phyloP scores from a whole-genome alignment of 2,113 vertebrate species.

The Myanophis thanlyinensis region DNA sequence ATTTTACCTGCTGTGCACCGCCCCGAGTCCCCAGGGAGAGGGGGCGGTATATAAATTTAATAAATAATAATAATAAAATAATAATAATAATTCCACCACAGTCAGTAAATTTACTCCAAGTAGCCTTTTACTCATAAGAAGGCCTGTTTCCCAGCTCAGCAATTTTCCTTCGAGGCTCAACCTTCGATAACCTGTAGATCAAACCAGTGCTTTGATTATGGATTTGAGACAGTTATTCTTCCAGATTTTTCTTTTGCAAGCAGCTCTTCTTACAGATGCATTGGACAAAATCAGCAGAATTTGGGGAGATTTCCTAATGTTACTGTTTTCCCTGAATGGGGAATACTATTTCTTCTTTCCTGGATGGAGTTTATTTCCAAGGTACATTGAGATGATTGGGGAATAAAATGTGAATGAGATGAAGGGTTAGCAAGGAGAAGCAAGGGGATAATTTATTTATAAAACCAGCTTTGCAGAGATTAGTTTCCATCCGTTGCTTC shows the following conservation, averaged over 20 bases:
- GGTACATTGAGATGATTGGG: not conserved
- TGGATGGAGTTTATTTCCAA: not conserved
- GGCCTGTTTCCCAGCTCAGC: not conserved
- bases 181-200: no score
- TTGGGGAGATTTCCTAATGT: not conserved
- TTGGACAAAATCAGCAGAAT: not conserved
- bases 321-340: not conserved
- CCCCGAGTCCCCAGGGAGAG: no score
- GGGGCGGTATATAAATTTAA: no score
- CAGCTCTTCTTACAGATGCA: no score
- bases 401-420: not conserved
- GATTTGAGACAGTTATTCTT: no score
- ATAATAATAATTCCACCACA: not conserved
- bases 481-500: no score
- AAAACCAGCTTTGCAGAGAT: not conserved
- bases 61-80: no score
- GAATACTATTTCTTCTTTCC: not conserved
- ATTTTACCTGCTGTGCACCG: no score
- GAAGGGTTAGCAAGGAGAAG: not conserved
- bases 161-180: not conserved
- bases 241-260: not conserved
- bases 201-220: no score
- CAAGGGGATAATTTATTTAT: not conserved
- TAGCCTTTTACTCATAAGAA: not conserved
- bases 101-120: not conserved